Conservation (phyloP, 1,140 invertebrate genomes). For the Drosophila lowei region DNA sequence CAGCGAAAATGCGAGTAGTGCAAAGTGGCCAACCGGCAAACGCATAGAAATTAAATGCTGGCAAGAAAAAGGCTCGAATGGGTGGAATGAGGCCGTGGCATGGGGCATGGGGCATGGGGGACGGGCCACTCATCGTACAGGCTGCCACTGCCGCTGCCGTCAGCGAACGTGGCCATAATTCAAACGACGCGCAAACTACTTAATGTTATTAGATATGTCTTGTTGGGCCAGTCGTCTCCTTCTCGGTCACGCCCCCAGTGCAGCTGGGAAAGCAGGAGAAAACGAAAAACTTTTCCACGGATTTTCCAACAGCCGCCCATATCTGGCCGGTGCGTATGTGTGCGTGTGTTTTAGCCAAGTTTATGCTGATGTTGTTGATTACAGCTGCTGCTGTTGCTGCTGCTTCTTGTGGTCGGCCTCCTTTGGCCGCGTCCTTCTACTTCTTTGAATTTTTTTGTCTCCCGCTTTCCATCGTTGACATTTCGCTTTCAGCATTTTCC, state of each 20-base stretch:
- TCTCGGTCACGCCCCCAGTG: conserved; percentile 45
- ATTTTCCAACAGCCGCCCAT: conserved; percentile 44
- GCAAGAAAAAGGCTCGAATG: conserved; percentile 21
- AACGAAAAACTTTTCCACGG: conserved; percentile 46
- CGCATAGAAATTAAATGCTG: conserved; percentile 50
- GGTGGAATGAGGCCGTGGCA: background rate
- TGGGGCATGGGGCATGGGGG: conserved; percentile 9
- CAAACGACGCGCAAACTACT: conserved; percentile 78
- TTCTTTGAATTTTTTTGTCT: conserved; percentile 33
- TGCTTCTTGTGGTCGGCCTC: conserved; percentile 32
- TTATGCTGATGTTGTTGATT: conserved; percentile 76
- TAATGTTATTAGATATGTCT: conserved; percentile 80
- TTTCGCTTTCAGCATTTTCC: conserved; percentile 68
- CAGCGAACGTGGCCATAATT: conserved; percentile 74
- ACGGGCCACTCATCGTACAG: conserved; percentile 47
- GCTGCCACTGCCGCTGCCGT: conserved; percentile 46
- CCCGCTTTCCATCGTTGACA: conserved; percentile 67
- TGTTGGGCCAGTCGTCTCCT: conserved; percentile 21
- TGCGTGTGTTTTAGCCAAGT: conserved; percentile 48
- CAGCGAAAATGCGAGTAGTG: conserved; percentile 50
- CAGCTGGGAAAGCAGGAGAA: conserved; percentile 8
- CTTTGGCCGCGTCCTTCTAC: conserved; percentile 29
- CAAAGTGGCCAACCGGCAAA: conserved; percentile 62
- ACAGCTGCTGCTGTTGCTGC: conserved; percentile 47
- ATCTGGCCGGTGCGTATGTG: background rate